These are phyloP conservation scores for Genyomyrus donnyi DNA, from an alignment of 2,113 vertebrate genomes.

Conservation along the genomic window DNA sequence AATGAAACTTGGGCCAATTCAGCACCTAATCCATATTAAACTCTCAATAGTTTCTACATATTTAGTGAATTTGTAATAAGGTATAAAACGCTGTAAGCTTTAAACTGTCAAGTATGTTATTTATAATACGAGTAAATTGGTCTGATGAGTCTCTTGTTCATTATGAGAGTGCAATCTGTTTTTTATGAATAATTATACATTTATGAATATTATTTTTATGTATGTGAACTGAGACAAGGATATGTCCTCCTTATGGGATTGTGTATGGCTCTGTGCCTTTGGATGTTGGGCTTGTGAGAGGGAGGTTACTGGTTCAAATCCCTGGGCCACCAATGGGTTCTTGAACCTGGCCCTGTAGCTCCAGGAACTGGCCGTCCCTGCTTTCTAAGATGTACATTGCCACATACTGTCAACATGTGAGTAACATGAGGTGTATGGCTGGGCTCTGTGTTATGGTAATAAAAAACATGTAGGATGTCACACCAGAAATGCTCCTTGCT, in stretches of 20 bases:
- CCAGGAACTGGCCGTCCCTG: background rate
- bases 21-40: conserved; percentile 4
- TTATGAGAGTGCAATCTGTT: background rate
- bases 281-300: background rate
- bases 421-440: background rate
- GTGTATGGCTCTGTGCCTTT: background rate
- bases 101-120: conserved; percentile 8
- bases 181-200: background rate
- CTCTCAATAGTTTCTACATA: background rate
- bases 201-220: background rate
- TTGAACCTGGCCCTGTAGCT: background rate
- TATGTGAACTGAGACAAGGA: background rate
- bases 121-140: background rate
- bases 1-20: conserved; percentile 8
- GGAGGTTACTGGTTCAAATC: background rate
- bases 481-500: background rate
- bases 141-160: background rate
- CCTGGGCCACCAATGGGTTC: background rate
- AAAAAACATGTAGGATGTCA: background rate
- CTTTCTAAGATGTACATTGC: background rate
- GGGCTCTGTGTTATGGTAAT: background rate
- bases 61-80: conserved; percentile 11
- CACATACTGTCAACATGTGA: background rate
- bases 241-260: background rate
- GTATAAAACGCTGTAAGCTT: background rate